Evolutionary conservation across 2,888 invertebrate species (phyloP).

Genomic region (Eumerus sabulonum): DNA sequence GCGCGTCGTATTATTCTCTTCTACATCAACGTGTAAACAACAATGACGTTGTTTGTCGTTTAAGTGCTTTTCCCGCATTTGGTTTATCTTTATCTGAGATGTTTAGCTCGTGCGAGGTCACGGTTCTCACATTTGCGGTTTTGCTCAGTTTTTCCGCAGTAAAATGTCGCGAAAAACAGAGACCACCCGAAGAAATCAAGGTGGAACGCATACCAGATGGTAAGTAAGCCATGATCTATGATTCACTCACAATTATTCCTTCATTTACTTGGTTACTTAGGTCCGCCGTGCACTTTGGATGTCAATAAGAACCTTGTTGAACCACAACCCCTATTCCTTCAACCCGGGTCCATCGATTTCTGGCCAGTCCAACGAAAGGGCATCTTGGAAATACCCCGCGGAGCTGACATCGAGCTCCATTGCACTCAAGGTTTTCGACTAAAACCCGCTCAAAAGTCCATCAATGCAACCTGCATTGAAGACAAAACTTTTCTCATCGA

Average conservation of each 20-base stretch:
- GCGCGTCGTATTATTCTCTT: neutral
- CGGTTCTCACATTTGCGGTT: neutral
- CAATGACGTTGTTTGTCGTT: neutral
- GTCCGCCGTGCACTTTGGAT: conserved; percentile 71
- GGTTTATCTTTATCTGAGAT: conserved; percentile 1
- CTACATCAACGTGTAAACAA: neutral
- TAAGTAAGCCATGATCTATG: neutral
- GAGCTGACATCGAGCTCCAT: conserved; percentile 74
- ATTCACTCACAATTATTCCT: too few species aligned
- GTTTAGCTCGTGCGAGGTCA: conserved; percentile 10
- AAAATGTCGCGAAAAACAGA: conserved; percentile 23
- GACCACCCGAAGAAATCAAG: conserved; percentile 50
- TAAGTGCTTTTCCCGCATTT: neutral
- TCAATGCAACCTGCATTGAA: conserved; percentile 71
- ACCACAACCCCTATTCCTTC: conserved; percentile 82
- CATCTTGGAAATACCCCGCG: conserved; percentile 72
- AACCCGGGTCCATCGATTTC: conserved; percentile 74
- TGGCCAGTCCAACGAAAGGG: conserved; percentile 74
- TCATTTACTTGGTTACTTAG: too few species aligned
- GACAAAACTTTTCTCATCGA: conserved; percentile 70
- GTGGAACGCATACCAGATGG: conserved; percentile 49
- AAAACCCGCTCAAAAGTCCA: conserved; percentile 46
- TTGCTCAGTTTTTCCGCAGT: conserved; percentile 12
- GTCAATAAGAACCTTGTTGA: conserved; percentile 75
- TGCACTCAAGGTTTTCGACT: conserved; percentile 72